A percentile compares a stretch with the other conserved stretches of the same genome.
Evolutionary conservation across 2,113 vertebrate species (phyloP).

Genomic region (Oreotrochilus melanogaster): DNA sequence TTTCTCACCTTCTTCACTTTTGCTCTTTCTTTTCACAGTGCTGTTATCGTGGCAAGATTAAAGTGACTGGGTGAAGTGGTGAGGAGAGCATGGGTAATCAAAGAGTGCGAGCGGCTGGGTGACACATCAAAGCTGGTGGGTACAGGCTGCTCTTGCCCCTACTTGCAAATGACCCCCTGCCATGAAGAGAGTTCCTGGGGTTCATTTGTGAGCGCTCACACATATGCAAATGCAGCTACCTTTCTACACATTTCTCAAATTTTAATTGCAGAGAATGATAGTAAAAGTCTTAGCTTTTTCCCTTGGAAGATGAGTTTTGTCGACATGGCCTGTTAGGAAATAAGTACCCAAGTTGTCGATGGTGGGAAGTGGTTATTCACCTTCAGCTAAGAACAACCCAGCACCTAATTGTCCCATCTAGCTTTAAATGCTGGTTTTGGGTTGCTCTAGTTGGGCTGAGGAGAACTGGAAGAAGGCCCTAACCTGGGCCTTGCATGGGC

Average conservation of each 20-base stretch:
- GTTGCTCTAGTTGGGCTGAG: background rate
- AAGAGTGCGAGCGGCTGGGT: background rate
- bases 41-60: constrained; percentile 28
- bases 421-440: background rate
- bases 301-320: background rate
- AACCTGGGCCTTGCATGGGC: background rate
- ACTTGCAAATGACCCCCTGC: background rate
- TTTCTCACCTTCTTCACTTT: background rate
- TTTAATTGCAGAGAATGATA: background rate
- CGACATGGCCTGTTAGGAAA: background rate
- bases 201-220: background rate
- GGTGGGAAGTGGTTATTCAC: background rate
- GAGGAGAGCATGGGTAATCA: background rate
- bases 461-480: background rate
- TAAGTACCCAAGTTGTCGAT: background rate
- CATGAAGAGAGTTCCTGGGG: background rate
- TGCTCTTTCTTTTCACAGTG: background rate
- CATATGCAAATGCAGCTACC: fast-evolving
- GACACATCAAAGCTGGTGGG: background rate
- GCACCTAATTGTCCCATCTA: fast-evolving
- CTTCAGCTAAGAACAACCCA: background rate
- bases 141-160: background rate
- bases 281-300: constrained; percentile 5
- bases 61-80: background rate
- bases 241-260: background rate